These are phyloP conservation scores for Daboia siamensis DNA, from an alignment of 2,113 vertebrate species.

Conservation along the genomic window DNA sequence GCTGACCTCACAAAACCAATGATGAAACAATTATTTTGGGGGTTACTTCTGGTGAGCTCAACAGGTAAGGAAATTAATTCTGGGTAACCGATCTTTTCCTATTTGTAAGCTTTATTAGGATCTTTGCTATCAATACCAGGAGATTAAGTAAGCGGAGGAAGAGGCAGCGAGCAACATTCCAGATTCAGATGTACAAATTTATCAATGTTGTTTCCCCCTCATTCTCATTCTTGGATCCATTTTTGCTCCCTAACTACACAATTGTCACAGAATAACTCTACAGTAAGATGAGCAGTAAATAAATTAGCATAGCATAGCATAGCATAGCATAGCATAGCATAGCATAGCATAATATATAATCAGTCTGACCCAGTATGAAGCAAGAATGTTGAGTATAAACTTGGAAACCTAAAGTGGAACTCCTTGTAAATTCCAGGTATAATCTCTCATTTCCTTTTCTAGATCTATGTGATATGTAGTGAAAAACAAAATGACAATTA, in stretches of 20 bases:
- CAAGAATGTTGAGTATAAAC: background rate
- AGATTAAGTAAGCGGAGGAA: background rate
- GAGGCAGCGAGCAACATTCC: background rate
- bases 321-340: no score
- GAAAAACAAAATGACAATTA: background rate
- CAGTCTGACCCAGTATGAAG: background rate
- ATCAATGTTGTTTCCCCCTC: background rate
- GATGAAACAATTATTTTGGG: constrained; percentile 3
- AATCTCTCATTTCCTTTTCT: background rate
- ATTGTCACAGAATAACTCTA: background rate
- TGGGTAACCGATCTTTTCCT: background rate
- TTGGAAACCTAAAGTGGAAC: background rate
- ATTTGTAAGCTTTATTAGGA: background rate
- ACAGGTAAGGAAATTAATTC: constrained; percentile 6
- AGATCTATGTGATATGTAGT: background rate
- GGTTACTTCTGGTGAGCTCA: constrained; percentile 5
- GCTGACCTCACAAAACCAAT: background rate
- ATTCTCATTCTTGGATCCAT: background rate
- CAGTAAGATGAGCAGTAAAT: background rate
- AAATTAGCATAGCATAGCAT: no score
- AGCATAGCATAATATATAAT: background rate
- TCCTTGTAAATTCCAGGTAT: background rate
- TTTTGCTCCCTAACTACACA: background rate
- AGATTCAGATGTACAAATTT: background rate
- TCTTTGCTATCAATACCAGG: background rate